phyloP scores from a whole-genome alignment of 64 coral and sea anemone genomes.

The Anthopleura sola region DNA sequence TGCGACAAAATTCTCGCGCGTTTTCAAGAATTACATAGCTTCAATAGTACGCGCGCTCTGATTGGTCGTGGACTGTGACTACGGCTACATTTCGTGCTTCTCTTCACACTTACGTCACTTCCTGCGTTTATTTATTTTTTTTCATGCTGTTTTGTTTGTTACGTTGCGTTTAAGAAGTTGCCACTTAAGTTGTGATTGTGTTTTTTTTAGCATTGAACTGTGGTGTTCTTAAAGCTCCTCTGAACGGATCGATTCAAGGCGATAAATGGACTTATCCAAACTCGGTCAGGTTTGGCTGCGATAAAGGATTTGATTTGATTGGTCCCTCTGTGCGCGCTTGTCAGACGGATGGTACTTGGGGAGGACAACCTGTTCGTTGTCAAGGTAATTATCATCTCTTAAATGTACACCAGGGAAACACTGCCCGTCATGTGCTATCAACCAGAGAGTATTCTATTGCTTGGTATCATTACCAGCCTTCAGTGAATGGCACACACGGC shows the following conservation, averaged over 20 bases:
- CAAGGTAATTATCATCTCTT: constrained; percentile 16
- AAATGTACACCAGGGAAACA: background rate
- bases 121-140: no score
- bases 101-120: no score
- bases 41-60: no score
- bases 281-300: constrained; percentile 47
- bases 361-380: constrained; percentile 21
- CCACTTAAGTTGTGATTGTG: no score
- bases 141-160: no score
- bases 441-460: background rate
- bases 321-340: constrained; percentile 22
- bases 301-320: constrained; percentile 68
- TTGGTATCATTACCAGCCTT: no score
- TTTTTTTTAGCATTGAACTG: constrained; percentile 37
- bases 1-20: no score
- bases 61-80: no score
- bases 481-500: no score
- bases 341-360: constrained; percentile 24
- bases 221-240: constrained; percentile 33
- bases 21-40: no score
- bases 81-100: no score
- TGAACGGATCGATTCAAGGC: constrained; percentile 41
- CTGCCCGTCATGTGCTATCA: background rate
- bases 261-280: constrained; percentile 57
- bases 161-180: no score